Evolutionary conservation across 1,140 invertebrate genomes (phyloP), one percentile per base, ranked within the genome.

Genomic region (Bombus affinis): DNA sequence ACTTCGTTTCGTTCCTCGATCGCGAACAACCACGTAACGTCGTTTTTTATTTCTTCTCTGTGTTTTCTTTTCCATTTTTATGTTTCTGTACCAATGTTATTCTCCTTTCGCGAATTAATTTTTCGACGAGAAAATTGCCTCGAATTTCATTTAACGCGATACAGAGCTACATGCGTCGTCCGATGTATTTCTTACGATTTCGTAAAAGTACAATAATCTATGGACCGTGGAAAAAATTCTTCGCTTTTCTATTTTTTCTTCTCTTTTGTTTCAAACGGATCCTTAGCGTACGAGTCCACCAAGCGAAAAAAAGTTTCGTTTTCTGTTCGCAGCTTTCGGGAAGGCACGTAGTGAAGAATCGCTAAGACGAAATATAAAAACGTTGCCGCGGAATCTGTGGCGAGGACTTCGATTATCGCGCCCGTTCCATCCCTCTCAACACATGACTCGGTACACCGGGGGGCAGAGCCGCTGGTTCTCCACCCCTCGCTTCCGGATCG

Each of bases 401-500:
- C 32, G 39, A 39, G 44, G 6, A 47, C 66, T 83, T 62, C 15
- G 5, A 94, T 93, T 85, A 94, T 88, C 94, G 93, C 10, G 91
- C 90, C n/a, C 94, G 90, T 81, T 95, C 94, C 75, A 92, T 65
- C 47, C 91, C 92, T 72, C 93, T 90, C 35, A 94, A 81, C n/a
- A 92, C 87, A 70, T 93, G 93, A 79, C 92, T 92, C 28, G 94
- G 93, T 71, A 94, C 92, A 10, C 94, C 94, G 0, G 94, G 92
- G 4, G 94, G 92, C 47, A 93, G 79, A 10, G 91, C 85, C 12
- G 90, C 85, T 13, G 86, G 47, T 66, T 94, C 94, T 32, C 86
- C 93, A 1, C 86, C 89, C 57, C 89, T 75, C 2, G 92, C 94
- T 74, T 95, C 94, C 1, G 90, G 90, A 71, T 95, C 95, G 68